Evolutionary conservation across 2,888 invertebrate genomes (phyloP), one percentile per base, ranked within the genome.

Genomic region (Zootermopsis nevadensis): DNA sequence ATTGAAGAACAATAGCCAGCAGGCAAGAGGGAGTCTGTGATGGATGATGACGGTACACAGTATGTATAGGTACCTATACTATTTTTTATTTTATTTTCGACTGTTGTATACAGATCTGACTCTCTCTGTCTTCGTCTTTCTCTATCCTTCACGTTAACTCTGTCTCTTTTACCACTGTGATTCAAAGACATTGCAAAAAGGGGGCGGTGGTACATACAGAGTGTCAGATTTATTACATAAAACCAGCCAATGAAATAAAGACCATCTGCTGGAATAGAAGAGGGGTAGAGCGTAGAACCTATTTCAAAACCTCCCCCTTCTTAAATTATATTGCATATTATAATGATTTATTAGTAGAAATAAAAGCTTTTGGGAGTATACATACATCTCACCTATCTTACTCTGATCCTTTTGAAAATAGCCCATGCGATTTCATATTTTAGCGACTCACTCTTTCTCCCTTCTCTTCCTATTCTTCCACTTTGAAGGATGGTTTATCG

Each of bases 301-400:
- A 82, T 82, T 82, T 77, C 77, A 82, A 82, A 77, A 76, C 48
- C 77, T 31, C 55, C 82, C 82, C 67, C 83, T 83, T 80, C 81
- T 81, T 81, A 84, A 90, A 90, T 90, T 90, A 90, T 90, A 90
- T 90, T 90, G 89, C 90, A 89, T 89, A 90, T 90, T 90, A 89
- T 89, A 89, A 89, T 90, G 90, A 90, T 90, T 90, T 90, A 90
- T 89, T 89, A 87, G 88, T 86, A 87, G 84, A 89, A 89, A 89
- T 90, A 90, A 90, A 85, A 81, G 84, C 84, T 83, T 79, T 79
- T 66, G 79, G 35, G 60, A 79, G 60, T 79, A 27, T 35, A 79
- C 79, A 79, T 79, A 79, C 79, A 79, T 79, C 66, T 79, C 79
- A 66, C 79, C 79, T 60, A 79, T 38, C 35, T 66, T 55, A 31